Percentiles rank a stretch among this genome's conserved stretches.
These are phyloP conservation scores for Idaea biselata DNA, from an alignment of 2,888 invertebrate species.

Conservation along the genomic window DNA sequence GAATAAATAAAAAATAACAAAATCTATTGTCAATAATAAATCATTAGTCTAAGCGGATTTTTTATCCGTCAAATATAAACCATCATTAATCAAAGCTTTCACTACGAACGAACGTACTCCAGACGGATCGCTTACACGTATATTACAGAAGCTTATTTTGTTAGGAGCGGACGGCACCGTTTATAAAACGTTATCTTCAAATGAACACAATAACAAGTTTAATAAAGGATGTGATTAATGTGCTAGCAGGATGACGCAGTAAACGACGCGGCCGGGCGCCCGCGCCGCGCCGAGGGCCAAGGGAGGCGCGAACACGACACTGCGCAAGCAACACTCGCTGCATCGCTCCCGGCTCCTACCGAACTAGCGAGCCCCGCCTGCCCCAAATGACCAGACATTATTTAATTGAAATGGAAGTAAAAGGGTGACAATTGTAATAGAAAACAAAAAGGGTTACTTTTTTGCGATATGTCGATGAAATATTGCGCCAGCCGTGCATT, in stretches of 20 bases:
- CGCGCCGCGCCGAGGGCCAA: conserved; percentile 47
- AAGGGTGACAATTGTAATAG: conserved; percentile 80
- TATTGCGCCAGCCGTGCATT: conserved; percentile 76
- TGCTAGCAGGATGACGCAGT: conserved; percentile 76
- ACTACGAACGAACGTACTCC: conserved; percentile 42
- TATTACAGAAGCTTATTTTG: conserved; percentile 78
- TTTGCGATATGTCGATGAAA: conserved; percentile 72
- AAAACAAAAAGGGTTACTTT: conserved; percentile 75
- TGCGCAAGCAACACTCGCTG: conserved; percentile 20
- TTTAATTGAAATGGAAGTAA: conserved; percentile 79
- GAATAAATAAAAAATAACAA: neutral
- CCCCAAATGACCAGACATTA: conserved; percentile 81
- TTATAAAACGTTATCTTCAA: conserved; percentile 79
- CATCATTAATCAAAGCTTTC: conserved; percentile 69
- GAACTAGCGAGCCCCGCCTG: conserved; percentile 39
- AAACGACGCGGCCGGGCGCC: conserved; percentile 45
- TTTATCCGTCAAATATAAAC: conserved; percentile 22
- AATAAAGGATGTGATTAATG: conserved; percentile 79
- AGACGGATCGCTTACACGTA: conserved; percentile 65
- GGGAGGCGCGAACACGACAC: conserved; percentile 67
- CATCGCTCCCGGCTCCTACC: neutral
- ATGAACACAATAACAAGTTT: conserved; percentile 79
- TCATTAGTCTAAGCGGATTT: conserved; percentile 39
- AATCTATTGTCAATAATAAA: neutral
- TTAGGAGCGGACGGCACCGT: conserved; percentile 76